Percentiles rank a stretch among this genome's conserved stretches.
These are phyloP conservation scores for Bombus pyrosoma DNA, from an alignment of 1,140 invertebrate species.

Conservation along the genomic window DNA sequence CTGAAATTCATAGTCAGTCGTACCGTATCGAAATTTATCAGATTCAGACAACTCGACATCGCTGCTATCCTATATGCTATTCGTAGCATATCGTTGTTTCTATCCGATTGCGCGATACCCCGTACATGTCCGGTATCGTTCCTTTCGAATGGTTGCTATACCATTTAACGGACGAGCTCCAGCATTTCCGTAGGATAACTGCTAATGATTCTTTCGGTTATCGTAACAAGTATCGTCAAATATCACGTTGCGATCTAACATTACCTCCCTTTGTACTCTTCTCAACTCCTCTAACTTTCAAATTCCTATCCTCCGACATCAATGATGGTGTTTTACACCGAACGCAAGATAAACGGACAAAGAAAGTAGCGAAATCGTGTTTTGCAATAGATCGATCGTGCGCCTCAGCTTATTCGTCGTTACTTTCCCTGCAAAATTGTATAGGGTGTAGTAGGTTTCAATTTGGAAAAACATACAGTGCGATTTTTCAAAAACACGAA, in stretches of 20 bases:
- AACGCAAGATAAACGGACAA: background rate
- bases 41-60: background rate
- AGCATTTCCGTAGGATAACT: background rate
- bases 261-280: background rate
- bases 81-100: background rate
- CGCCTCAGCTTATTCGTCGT: no score
- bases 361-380: background rate
- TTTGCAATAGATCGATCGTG: no score
- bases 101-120: no score
- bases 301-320: background rate
- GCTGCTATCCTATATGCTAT: background rate
- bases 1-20: no score
- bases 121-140: background rate
- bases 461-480: no score
- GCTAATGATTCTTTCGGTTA: conserved; percentile 12
- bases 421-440: no score
- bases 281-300: background rate
- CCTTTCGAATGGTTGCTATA: background rate
- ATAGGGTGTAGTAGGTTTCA: no score
- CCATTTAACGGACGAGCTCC: background rate
- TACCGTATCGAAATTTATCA: background rate
- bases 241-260: background rate
- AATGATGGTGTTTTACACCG: background rate
- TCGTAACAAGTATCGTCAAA: background rate
- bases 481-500: no score